Conservation (phyloP, 2,888 invertebrate genomes). For the Amaurobius ferox region DNA sequence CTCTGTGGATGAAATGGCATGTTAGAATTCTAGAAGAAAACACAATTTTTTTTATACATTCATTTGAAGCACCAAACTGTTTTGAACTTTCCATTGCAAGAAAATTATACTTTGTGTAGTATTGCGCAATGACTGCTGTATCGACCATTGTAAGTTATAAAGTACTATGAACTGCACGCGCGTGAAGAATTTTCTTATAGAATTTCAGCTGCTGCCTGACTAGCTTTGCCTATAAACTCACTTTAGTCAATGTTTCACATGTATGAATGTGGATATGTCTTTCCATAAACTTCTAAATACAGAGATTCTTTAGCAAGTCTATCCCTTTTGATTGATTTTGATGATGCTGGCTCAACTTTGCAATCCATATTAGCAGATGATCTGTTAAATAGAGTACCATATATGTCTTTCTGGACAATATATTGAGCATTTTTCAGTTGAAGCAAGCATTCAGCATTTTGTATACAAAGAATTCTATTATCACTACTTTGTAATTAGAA, state of each 20-base stretch:
- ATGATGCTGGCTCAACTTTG: not conserved
- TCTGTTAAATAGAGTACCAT: conserved; percentile 30
- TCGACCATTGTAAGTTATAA: not conserved
- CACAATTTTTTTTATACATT: not conserved
- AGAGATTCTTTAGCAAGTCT: not conserved
- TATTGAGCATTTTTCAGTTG: conserved; percentile 12
- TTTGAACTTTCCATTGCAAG: not conserved
- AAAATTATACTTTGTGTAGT: too few relatives aligned
- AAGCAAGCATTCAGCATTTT: not conserved
- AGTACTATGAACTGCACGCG: not conserved
- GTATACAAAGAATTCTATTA: conserved; percentile 13
- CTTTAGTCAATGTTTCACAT: not conserved
- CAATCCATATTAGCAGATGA: conserved; percentile 19
- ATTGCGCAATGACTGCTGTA: too few relatives aligned
- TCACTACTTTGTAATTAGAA: conserved; percentile 23
- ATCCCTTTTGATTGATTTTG: not conserved
- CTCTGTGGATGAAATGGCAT: not conserved
- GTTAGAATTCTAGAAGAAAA: not conserved
- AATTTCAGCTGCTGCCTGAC: conserved; percentile 38
- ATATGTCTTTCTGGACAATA: not conserved
- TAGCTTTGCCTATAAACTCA: conserved; percentile 49
- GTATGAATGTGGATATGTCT: not conserved
- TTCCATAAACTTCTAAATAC: not conserved
- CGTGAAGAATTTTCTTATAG: not conserved
- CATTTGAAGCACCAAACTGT: conserved; percentile 15